Conservation (phyloP, 2,797 vertebrate species). For the Ctenopoma kingsleyae region DNA sequence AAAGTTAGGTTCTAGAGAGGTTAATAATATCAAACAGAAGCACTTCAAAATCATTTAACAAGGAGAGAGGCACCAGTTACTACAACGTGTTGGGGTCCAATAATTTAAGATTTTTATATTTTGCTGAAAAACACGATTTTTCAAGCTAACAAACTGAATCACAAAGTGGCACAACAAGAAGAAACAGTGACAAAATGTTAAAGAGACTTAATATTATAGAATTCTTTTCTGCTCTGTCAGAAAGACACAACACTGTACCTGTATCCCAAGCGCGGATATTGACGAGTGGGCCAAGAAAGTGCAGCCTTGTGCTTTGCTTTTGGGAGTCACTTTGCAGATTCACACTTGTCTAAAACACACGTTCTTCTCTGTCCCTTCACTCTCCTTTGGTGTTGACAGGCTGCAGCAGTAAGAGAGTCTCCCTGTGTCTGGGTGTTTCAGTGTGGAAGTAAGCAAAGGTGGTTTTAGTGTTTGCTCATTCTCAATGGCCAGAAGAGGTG, state of each 20-base stretch:
- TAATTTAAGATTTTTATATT: neutral
- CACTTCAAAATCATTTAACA: neutral
- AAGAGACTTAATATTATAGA: neutral
- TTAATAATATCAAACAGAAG: neutral
- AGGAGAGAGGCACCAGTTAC: neutral
- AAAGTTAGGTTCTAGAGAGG: neutral
- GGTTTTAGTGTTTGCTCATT: conserved; percentile 83
- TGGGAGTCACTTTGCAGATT: conserved; percentile 31
- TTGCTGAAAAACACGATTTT: neutral
- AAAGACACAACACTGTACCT: conserved; percentile 67
- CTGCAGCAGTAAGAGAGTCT: conserved; percentile 47
- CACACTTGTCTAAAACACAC: conserved; percentile 43
- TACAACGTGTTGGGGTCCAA: neutral
- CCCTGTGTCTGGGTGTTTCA: conserved; percentile 56
- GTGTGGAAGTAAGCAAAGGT: conserved; percentile 78
- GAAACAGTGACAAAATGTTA: neutral
- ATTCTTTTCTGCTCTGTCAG: neutral
- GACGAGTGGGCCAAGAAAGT: conserved; percentile 26
- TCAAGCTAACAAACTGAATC: neutral
- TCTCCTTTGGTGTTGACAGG: conserved; percentile 47
- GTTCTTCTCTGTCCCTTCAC: conserved; percentile 45
- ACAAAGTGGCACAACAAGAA: neutral
- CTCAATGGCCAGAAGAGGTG: conserved; percentile 74
- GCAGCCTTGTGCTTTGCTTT: conserved; percentile 31
- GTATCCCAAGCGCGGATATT: conserved; percentile 56